A percentile compares a stretch with the other conserved stretches of the same genome.
These are phyloP conservation scores for Ammodramus savannarum DNA, from an alignment of 2,113 vertebrate genomes.

Conservation along the genomic window DNA sequence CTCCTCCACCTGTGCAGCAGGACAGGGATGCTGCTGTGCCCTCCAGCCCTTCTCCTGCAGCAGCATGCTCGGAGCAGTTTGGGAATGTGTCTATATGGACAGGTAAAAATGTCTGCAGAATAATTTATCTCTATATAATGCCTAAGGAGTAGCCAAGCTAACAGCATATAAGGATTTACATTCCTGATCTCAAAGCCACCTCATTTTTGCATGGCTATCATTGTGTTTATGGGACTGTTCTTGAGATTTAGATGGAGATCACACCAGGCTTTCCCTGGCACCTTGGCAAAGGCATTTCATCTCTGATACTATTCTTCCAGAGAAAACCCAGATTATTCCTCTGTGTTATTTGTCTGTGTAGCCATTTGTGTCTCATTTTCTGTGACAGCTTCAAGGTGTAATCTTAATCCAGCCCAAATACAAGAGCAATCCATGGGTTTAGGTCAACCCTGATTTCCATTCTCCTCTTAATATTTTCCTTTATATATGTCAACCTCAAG, in stretches of 20 bases:
- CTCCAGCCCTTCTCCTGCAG: background rate
- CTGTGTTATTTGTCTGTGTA: background rate
- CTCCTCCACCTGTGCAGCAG: background rate
- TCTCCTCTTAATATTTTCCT: background rate
- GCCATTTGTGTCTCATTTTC: background rate
- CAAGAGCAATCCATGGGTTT: background rate
- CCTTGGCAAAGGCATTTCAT: background rate
- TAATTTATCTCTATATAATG: background rate
- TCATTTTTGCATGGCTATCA: background rate
- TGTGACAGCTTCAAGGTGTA: background rate
- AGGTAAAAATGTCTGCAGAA: background rate
- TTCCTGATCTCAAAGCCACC: background rate
- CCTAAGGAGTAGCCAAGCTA: background rate
- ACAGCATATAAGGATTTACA: background rate
- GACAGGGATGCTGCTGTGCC: background rate
- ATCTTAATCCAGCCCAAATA: background rate
- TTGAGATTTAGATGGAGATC: background rate
- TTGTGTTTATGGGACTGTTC: background rate
- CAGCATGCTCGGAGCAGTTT: background rate
- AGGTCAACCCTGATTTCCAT: background rate
- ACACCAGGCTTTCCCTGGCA: background rate
- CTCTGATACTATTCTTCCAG: background rate
- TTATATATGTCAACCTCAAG: background rate
- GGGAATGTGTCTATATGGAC: fast-evolving
- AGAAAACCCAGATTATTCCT: background rate